Conservation (phyloP, 2,113 vertebrate genomes). For the Lagopus muta region DNA sequence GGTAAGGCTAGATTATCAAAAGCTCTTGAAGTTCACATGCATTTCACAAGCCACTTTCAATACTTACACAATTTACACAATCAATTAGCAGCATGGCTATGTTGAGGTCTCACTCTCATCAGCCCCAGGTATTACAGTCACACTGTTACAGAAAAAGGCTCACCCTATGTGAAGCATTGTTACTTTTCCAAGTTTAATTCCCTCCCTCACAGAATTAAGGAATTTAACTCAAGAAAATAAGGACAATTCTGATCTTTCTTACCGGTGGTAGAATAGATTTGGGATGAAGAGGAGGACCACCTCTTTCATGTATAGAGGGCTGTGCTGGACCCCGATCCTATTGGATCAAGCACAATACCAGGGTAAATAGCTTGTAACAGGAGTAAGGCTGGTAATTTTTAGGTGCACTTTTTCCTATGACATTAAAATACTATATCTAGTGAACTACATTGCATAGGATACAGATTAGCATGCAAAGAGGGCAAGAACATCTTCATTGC, state of each 20-base stretch:
- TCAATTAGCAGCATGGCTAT: background rate
- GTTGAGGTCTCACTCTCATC: background rate
- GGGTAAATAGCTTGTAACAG: background rate
- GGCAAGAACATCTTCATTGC: background rate
- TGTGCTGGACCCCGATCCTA: slow-evolving; percentile 78
- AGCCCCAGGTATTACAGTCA: rapidly evolving
- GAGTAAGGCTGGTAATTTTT: background rate
- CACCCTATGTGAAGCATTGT: background rate
- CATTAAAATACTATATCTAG: background rate
- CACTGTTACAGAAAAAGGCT: background rate
- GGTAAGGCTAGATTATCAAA: background rate
- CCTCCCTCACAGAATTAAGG: background rate
- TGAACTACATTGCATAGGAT: background rate
- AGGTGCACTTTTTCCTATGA: background rate
- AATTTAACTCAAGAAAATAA: background rate
- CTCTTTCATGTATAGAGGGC: slow-evolving; percentile 67
- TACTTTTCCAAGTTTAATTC: background rate
- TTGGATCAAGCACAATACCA: background rate
- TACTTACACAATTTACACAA: background rate
- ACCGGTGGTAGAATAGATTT: slow-evolving; percentile 80
- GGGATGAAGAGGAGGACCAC: slow-evolving; percentile 72
- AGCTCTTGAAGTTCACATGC: background rate
- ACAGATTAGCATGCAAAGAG: background rate
- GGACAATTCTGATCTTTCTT: background rate
- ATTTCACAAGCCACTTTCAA: background rate